A percentile compares a stretch with the other conserved stretches of the same genome.
Evolutionary conservation across 2,113 vertebrate genomes (phyloP).

Genomic region (Cynoglossus semilaevis): DNA sequence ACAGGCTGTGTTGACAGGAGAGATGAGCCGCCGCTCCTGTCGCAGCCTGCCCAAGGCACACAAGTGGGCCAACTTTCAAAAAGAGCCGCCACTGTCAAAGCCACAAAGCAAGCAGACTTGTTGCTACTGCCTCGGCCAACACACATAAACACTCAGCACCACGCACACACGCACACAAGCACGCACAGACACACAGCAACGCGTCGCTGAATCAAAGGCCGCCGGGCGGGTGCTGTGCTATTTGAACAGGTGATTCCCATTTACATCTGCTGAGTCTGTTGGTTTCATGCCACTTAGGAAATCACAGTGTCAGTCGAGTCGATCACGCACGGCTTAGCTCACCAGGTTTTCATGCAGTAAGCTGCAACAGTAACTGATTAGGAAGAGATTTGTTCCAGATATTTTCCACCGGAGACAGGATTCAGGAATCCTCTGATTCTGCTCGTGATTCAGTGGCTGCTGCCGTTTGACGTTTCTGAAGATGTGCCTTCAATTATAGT

Average conservation of each 20-base stretch:
- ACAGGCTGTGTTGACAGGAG: slow-evolving; percentile 75
- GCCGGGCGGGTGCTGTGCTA: slow-evolving; percentile 54
- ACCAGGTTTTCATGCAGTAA: neutral
- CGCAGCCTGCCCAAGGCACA: slow-evolving; percentile 66
- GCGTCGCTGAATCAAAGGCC: slow-evolving; percentile 69
- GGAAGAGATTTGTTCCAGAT: neutral
- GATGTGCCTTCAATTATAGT: slow-evolving; percentile 23
- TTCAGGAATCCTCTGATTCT: neutral
- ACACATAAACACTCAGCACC: slow-evolving; percentile 30
- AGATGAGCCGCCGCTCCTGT: slow-evolving; percentile 75
- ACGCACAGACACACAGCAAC: slow-evolving; percentile 18
- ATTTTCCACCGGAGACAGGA: neutral
- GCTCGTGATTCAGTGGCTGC: neutral
- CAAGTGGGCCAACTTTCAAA: slow-evolving; percentile 56
- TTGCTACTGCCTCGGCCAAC: slow-evolving; percentile 71
- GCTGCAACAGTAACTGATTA: neutral
- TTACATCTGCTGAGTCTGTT: slow-evolving; percentile 65
- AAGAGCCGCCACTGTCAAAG: slow-evolving; percentile 60
- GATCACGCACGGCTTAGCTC: slow-evolving; percentile 28
- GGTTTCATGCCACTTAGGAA: slow-evolving; percentile 60
- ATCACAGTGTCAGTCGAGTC: slow-evolving; percentile 41
- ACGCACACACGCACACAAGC: slow-evolving; percentile 23
- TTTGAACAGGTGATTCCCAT: slow-evolving; percentile 83
- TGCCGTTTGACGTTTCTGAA: neutral
- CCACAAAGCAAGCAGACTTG: slow-evolving; percentile 67